Evolutionary conservation across 1,140 invertebrate genomes (phyloP), one percentile per base, ranked within the genome.

Genomic region (Drosophila tropicalis): DNA sequence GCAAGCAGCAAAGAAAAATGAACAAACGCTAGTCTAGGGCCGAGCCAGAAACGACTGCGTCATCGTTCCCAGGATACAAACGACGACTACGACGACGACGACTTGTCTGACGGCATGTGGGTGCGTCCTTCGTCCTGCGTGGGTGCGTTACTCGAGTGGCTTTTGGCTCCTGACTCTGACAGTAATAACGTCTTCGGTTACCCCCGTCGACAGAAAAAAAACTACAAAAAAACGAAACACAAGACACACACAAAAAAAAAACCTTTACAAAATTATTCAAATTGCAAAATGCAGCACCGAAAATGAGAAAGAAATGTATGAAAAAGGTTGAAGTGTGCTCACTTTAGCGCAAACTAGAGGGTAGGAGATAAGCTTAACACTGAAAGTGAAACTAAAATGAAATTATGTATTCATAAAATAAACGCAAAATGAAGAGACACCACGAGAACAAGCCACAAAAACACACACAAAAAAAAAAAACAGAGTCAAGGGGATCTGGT

Each of bases 101-200:
- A 75, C 73, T 73, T 76, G 73, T 76, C 61, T 62, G 61, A 44
- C 61, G 41, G 40, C 61, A 54, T 54, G 47, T 51, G 62, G 62
- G 62, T 65, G 29, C 47, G 56, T 73, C 44, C 70, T 69, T 62
- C 32, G 32, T 47, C 32, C 65, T 77, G 70, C 76, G 76, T 85
- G 81, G 70, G 73, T 73, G 81, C 76, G 72, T 83, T 51, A 73
- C 76, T 84, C 73, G 81, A 84, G 76, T 84, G 81, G 77, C 81
- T 80, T 54, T 22, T 58, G 81, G 81, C 81, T 81, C 62, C 71
- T 56, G 81, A 79, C 74, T 74, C 67, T 72, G 81, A 86, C 81
- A 84, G 81, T 85, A 86, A 84, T 84, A 84, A 82, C 82, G 79
- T 85, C 82, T 87, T 85, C 70, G 82, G 62, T 74, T 58, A 66